These are phyloP conservation scores for Sialia sialis DNA, from an alignment of 2,113 vertebrate genomes.

Conservation along the genomic window DNA sequence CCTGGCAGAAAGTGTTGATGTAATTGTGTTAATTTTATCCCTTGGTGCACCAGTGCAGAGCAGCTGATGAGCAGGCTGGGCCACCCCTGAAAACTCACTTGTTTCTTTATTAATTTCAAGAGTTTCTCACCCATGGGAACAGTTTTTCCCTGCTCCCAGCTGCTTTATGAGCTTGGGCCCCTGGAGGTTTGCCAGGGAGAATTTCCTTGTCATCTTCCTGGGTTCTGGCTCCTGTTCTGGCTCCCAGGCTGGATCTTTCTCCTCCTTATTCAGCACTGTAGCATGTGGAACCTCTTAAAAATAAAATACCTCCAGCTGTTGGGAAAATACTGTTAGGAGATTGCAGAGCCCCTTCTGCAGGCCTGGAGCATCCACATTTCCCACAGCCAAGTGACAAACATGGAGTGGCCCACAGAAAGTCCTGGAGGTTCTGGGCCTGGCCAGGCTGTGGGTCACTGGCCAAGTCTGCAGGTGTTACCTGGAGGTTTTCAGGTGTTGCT, in stretches of 20 bases:
- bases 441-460: neutral
- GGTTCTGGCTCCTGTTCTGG: neutral
- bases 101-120: neutral
- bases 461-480: neutral
- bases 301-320: neutral
- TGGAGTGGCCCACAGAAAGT: accelerated
- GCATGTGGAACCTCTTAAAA: neutral
- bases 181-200: slow-evolving; percentile 25
- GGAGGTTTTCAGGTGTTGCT: neutral
- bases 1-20: neutral
- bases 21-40: slow-evolving; percentile 44
- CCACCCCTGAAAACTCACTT: neutral
- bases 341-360: neutral
- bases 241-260: neutral
- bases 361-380: accelerated
- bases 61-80: slow-evolving; percentile 48
- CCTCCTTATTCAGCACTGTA: slow-evolving; percentile 1
- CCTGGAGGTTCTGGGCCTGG: neutral
- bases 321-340: neutral
- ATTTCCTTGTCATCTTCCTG: slow-evolving; percentile 34
- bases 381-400: accelerated
- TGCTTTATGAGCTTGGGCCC: neutral
- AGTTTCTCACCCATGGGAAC: neutral
- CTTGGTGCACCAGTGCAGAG: neutral
- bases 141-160: neutral